phyloP scores from a whole-genome alignment of 2,113 vertebrate species.

The Anser brachyrhynchus region DNA sequence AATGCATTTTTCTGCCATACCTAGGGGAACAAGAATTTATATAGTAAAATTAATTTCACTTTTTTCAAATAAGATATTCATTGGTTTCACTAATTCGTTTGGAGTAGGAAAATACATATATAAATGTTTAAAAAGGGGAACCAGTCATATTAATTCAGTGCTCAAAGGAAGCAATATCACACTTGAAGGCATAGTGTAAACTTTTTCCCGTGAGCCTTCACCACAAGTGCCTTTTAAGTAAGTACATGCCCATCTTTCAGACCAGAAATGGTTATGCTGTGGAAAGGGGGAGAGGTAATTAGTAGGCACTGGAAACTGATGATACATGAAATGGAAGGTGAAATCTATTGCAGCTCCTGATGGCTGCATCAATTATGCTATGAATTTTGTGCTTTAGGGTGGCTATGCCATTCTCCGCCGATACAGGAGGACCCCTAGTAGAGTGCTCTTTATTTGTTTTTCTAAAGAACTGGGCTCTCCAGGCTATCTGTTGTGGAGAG shows the following conservation, averaged over 20 bases:
- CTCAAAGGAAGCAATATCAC: not conserved
- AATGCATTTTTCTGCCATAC: not conserved
- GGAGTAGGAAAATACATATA: not conserved
- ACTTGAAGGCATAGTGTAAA: not conserved
- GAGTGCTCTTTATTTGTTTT: not conserved
- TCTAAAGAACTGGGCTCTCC: not conserved
- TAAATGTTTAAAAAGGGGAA: not conserved
- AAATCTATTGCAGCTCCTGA: not conserved
- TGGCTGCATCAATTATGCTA: not conserved
- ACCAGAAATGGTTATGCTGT: not conserved
- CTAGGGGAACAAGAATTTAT: not conserved
- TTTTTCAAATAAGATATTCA: not conserved
- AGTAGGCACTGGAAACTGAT: not conserved
- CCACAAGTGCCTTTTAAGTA: not conserved
- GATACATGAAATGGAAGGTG: not conserved
- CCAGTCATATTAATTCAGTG: fast-evolving
- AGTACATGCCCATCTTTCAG: fast-evolving
- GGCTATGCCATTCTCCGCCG: not conserved
- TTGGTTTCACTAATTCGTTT: not conserved
- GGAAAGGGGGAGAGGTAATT: not conserved
- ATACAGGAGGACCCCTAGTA: not conserved
- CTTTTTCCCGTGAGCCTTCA: not conserved
- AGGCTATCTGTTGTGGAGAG: not conserved
- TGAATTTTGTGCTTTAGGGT: not conserved
- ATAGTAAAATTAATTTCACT: not conserved